Evolutionary conservation across 2,113 vertebrate genomes (phyloP), one percentile per base, ranked within the genome.

Genomic region (Oryzias curvinotus): DNA sequence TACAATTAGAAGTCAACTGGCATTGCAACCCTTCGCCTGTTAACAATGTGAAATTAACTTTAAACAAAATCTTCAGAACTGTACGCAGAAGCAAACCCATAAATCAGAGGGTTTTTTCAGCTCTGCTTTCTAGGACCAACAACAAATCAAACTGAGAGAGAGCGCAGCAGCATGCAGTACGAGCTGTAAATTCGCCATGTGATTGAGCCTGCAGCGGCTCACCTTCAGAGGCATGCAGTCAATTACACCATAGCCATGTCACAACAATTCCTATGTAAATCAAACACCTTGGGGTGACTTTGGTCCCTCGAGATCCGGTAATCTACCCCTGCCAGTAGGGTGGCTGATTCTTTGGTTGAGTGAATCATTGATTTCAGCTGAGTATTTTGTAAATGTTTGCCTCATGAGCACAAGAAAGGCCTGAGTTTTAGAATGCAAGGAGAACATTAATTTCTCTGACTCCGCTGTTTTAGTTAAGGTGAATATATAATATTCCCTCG

Each of bases 251-350:
- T 30, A 77, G 81, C 78, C 81, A 63, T 77, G 83, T 89, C 89
- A 85, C 85, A 89, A 90, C 89, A 85, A 89, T 85, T 84, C 84
- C 73, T 87, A 88, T 86, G 83, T 80, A 88, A 87, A 91, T 90
- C 82, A 89, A 90, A 89, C 69, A 88, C 77, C 83, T 78, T 28
- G 48, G 74, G 82, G 85, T 86, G 87, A 89, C 88, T 87, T 87
- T 88, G 80, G 68, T 84, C 84, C 53, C 80, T 66, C 1, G 81
- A 68, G 85, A 85, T 66, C 65, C 17, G 41, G 76, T 75, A 83
- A 87, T 88, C 84, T 75, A 84, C 74, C 75, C 57, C 67, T 56
- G 28, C 52, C 1, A 47, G 52, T 64, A 80, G 57, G 8, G 55
- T 54, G 57, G 78, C 75, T 47, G 55, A 71, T 76, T 85, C 17